Evolutionary conservation across 2,797 vertebrate species (phyloP).

Genomic region (Clarias laeviceps): DNA sequence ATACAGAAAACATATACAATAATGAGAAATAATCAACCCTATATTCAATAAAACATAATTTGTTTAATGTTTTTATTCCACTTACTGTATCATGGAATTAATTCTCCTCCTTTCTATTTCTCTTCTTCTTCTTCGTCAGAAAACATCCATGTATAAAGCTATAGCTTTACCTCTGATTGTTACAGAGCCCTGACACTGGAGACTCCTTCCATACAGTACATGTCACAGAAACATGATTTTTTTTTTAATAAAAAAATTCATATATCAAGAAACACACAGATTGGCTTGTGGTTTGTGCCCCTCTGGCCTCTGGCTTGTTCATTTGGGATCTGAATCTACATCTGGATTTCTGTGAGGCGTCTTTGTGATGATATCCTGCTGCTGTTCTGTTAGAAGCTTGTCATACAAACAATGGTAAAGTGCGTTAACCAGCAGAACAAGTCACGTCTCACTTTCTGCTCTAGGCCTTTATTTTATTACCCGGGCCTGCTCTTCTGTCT

Average conservation of each 20-base stretch:
- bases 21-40: not conserved
- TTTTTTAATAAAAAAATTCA: not conserved
- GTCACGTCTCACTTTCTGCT: slow-evolving; percentile 20
- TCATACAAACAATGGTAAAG: not conserved
- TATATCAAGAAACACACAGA: not conserved
- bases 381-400: slow-evolving; percentile 5
- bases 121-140: not conserved
- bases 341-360: not conserved
- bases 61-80: not conserved
- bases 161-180: not conserved
- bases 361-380: not conserved
- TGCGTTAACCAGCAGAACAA: not conserved
- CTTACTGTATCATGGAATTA: not conserved
- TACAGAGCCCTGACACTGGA: not conserved
- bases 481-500: not conserved
- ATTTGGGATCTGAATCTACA: not conserved
- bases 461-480: slow-evolving; percentile 17
- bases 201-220: not conserved
- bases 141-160: not conserved
- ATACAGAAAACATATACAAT: not conserved
- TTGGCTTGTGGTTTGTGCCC: not conserved
- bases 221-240: not conserved
- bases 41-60: not conserved
- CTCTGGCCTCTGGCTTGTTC: not conserved
- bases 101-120: not conserved